A percentile compares a stretch with the other conserved stretches of the same genome.
These are phyloP conservation scores for Scomber scombrus DNA, from an alignment of 2,113 vertebrate genomes.

Conservation along the genomic window DNA sequence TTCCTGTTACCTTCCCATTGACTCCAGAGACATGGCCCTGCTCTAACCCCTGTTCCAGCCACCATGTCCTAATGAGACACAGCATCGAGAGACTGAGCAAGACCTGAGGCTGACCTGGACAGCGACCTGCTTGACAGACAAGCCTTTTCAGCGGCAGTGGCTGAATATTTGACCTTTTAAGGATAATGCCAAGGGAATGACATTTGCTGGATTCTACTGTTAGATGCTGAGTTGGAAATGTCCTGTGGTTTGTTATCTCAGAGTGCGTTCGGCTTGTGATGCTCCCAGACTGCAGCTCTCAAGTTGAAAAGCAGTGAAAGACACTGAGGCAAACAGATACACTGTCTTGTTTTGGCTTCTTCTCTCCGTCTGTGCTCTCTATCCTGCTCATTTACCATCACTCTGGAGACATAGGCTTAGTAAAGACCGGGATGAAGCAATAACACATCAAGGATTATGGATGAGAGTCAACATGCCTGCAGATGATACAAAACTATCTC, in stretches of 20 bases:
- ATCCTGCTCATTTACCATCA: slow-evolving; percentile 14
- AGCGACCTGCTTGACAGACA: slow-evolving; percentile 9
- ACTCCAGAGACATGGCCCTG: background rate
- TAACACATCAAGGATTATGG: slow-evolving; percentile 35
- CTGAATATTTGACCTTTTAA: slow-evolving; percentile 40
- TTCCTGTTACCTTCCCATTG: background rate
- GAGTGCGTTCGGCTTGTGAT: background rate
- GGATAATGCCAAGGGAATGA: slow-evolving; percentile 48
- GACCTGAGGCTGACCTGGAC: slow-evolving; percentile 31
- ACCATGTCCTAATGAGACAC: slow-evolving; percentile 31
- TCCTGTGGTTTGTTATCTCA: slow-evolving; percentile 11
- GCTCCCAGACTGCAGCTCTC: background rate
- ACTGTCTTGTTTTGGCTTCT: slow-evolving; percentile 23
- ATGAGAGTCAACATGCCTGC: slow-evolving; percentile 12
- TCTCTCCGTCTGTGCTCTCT: slow-evolving; percentile 21
- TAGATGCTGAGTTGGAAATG: slow-evolving; percentile 8
- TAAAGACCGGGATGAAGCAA: slow-evolving; percentile 17
- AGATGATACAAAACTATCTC: background rate
- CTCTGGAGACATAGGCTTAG: slow-evolving; percentile 17
- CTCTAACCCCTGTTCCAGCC: slow-evolving; percentile 10
- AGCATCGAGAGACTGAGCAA: background rate
- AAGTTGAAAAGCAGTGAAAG: background rate
- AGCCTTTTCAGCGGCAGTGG: slow-evolving; percentile 28
- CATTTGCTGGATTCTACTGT: slow-evolving; percentile 7
- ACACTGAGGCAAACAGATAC: background rate